Conservation (phyloP, 2,888 invertebrate species). For the Hirtodrosophila cameraria region DNA sequence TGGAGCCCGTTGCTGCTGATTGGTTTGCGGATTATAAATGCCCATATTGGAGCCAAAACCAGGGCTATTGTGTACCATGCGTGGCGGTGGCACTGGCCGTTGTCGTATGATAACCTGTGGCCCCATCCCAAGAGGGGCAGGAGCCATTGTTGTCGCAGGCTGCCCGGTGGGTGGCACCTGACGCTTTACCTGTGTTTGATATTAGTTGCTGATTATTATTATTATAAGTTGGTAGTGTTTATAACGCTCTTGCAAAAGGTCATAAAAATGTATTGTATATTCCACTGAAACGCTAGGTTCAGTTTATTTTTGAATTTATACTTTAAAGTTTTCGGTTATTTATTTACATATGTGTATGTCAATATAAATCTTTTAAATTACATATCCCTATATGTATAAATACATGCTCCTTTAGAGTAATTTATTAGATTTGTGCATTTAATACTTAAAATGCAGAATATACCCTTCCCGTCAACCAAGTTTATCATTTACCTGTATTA, state of each 20-base stretch:
- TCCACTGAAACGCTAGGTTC: no score
- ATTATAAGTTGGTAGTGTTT: not conserved
- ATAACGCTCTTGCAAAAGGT: no score
- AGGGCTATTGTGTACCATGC: constrained; percentile 27
- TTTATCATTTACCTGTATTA: constrained; percentile 82
- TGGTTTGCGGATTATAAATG: constrained; percentile 63
- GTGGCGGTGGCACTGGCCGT: constrained; percentile 26
- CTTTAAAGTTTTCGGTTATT: no score
- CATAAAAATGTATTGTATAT: no score
- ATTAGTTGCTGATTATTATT: not conserved
- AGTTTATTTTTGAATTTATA: no score
- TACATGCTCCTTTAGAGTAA: no score
- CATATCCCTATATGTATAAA: no score
- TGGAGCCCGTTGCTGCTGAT: constrained; percentile 62
- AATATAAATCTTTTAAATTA: no score
- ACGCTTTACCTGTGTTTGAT: constrained; percentile 75
- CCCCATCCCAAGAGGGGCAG: constrained; percentile 22
- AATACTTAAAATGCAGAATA: no score
- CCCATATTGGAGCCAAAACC: constrained; percentile 60
- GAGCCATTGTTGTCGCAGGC: constrained; percentile 18
- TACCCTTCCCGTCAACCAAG: no score
- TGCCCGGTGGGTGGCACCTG: constrained; percentile 63
- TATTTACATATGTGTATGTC: no score
- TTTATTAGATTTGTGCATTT: no score
- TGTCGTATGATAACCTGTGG: constrained; percentile 58